Evolutionary conservation across 2,888 invertebrate genomes (phyloP).

Genomic region (Patella caerulea): DNA sequence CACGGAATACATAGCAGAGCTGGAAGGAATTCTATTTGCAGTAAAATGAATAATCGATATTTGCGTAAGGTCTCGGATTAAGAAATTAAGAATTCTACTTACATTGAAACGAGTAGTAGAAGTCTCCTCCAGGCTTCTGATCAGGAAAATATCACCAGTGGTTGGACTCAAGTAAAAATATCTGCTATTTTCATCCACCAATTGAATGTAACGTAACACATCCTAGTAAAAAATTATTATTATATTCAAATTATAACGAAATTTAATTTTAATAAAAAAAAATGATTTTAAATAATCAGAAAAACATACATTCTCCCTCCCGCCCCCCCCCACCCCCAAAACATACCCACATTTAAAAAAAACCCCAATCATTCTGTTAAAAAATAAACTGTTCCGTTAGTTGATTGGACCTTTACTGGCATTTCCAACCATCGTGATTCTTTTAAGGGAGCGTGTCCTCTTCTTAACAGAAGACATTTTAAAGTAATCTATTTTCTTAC

Average conservation of each 20-base stretch:
- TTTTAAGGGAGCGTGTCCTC: too few species aligned
- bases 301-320: too few species aligned
- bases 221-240: neutral
- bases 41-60: too few species aligned
- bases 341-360: neutral
- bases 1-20: too few species aligned
- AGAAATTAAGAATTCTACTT: constrained; percentile 15
- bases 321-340: neutral
- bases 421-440: too few species aligned
- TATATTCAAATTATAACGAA: neutral
- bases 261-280: too few species aligned
- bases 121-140: constrained; percentile 41
- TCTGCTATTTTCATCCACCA: constrained; percentile 14
- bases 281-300: too few species aligned
- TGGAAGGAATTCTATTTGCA: too few species aligned
- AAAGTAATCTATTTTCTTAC: constrained; percentile 35
- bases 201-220: neutral
- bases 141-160: constrained; percentile 85
- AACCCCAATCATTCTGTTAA: too few species aligned
- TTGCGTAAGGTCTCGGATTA: too few species aligned
- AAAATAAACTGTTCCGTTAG: too few species aligned
- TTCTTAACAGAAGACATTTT: neutral
- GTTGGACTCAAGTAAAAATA: constrained; percentile 89
- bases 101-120: constrained; percentile 46
- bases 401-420: too few species aligned